Percentiles rank a stretch among this genome's conserved stretches.
Conservation (phyloP, 2,888 invertebrate species). For the Gymnoscelis rufifasciata region DNA sequence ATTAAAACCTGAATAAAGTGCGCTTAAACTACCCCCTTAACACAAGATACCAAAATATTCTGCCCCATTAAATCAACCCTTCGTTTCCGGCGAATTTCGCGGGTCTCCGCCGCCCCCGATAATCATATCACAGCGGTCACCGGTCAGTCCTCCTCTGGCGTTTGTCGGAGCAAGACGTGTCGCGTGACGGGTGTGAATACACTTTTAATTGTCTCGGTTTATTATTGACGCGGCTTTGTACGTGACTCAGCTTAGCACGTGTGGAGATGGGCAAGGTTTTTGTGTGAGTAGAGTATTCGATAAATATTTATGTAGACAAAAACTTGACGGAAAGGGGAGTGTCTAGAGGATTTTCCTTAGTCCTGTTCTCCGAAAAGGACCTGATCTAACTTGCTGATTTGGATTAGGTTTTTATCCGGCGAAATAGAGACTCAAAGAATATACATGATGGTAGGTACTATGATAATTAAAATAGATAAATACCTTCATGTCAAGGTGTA, state of each 20-base stretch:
- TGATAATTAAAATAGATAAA: too few species aligned
- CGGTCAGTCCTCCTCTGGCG: slow-evolving; percentile 22
- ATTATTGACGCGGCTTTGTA: slow-evolving; percentile 35
- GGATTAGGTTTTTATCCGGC: too few species aligned
- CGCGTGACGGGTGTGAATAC: slow-evolving; percentile 11
- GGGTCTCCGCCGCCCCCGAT: not conserved
- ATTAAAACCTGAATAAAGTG: too few species aligned
- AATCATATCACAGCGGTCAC: not conserved
- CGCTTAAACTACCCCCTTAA: not conserved
- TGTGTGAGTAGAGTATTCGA: slow-evolving; percentile 44
- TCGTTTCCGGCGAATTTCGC: not conserved
- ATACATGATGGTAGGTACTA: too few species aligned
- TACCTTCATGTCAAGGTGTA: too few species aligned
- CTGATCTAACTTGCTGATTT: too few species aligned
- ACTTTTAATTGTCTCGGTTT: slow-evolving; percentile 13
- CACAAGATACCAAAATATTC: not conserved
- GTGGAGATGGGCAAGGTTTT: slow-evolving; percentile 55
- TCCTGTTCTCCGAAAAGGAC: too few species aligned
- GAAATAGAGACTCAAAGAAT: too few species aligned
- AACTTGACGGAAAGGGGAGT: not conserved
- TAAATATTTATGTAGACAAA: not conserved
- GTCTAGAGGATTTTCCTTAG: not conserved
- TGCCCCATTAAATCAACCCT: not conserved
- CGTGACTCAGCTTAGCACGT: slow-evolving; percentile 8
- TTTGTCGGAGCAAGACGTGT: slow-evolving; percentile 19